These are phyloP conservation scores for Nibea albiflora DNA, from an alignment of 2,113 vertebrate genomes.

Conservation along the genomic window DNA sequence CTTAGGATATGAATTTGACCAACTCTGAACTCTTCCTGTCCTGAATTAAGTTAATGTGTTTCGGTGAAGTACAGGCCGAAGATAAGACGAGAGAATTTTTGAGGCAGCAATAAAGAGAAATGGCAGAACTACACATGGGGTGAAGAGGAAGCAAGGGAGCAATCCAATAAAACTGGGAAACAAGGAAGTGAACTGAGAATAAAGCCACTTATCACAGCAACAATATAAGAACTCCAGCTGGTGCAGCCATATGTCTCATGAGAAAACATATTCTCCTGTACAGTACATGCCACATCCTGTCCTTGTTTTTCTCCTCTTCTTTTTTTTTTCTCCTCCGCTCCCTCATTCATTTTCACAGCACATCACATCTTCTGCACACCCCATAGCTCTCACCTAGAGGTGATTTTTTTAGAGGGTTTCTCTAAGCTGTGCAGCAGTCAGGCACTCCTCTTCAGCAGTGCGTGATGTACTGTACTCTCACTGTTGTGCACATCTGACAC, in stretches of 20 bases:
- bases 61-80: background rate
- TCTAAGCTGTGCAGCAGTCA: background rate
- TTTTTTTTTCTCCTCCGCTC: background rate
- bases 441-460: background rate
- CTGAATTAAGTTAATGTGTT: slow-evolving; percentile 15
- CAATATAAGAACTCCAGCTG: slow-evolving; percentile 63
- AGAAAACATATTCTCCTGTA: slow-evolving; percentile 44
- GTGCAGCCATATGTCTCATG: slow-evolving; percentile 62
- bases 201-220: slow-evolving; percentile 58
- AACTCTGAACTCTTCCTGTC: slow-evolving; percentile 5
- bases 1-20: background rate
- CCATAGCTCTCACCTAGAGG: slow-evolving; percentile 15
- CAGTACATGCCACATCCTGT: slow-evolving; percentile 32
- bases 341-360: slow-evolving; percentile 24
- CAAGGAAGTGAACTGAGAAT: slow-evolving; percentile 44
- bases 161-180: slow-evolving; percentile 41
- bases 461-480: background rate
- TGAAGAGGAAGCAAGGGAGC: slow-evolving; percentile 28
- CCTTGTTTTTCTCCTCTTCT: slow-evolving; percentile 18
- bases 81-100: background rate
- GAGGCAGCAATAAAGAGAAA: slow-evolving; percentile 38
- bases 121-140: slow-evolving; percentile 40
- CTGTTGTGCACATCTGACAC: background rate
- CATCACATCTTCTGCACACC: slow-evolving; percentile 32
- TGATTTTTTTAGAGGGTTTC: slow-evolving; percentile 29